phyloP scores from a whole-genome alignment of 92 coral and sea anemone species.

The Porites evermanni region DNA sequence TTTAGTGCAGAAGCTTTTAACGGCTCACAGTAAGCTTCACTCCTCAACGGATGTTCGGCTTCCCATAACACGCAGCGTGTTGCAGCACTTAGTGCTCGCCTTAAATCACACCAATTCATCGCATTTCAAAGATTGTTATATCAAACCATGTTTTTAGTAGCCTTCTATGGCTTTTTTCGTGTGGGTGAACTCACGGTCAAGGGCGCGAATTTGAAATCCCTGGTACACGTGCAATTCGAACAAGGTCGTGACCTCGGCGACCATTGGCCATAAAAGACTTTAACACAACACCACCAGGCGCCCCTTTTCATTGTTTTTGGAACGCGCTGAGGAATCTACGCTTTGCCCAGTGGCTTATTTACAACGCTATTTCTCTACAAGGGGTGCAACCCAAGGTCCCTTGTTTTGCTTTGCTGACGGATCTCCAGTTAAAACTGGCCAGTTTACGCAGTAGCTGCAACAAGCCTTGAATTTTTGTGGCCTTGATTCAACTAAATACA shows the following conservation, averaged over 20 bases:
- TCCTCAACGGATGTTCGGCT: slow-evolving; percentile 5
- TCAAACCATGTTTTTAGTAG: not conserved
- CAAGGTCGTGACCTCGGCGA: too few relatives aligned
- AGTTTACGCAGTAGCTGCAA: not conserved
- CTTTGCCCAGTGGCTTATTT: slow-evolving; percentile 1
- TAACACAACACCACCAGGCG: not conserved
- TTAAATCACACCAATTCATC: not conserved
- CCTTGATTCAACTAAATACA: too few relatives aligned
- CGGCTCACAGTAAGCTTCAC: slow-evolving; percentile 19
- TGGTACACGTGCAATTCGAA: not conserved
- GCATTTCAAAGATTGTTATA: not conserved
- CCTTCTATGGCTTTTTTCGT: not conserved
- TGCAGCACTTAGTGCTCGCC: slow-evolving; percentile 2
- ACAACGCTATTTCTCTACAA: not conserved
- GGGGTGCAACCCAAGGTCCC: slow-evolving; percentile 4
- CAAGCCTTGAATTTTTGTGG: too few relatives aligned
- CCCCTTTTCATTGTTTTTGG: not conserved
- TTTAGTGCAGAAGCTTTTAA: slow-evolving; percentile 17
- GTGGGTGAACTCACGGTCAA: slow-evolving; percentile 9
- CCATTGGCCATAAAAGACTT: not conserved
- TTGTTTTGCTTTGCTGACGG: slow-evolving; percentile 5
- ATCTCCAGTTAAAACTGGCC: not conserved
- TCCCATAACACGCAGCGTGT: slow-evolving; percentile 5
- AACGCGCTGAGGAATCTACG: too few relatives aligned
- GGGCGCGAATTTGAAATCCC: not conserved